Percentiles rank a stretch among this genome's conserved stretches.
phyloP scores from a whole-genome alignment of 2,797 vertebrate species.

The Sebastes ruberrimus region DNA sequence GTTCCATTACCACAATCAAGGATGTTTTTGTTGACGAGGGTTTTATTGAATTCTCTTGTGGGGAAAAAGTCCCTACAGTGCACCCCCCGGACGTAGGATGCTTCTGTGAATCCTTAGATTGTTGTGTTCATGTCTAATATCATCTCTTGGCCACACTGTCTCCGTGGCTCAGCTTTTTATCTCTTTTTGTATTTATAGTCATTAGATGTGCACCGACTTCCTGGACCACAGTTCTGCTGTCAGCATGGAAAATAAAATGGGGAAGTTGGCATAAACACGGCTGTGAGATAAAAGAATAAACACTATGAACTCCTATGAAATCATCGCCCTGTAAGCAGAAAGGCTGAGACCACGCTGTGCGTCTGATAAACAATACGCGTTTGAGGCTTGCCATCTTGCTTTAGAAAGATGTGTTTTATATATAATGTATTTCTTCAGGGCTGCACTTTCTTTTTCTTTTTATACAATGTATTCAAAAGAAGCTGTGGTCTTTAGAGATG shows the following conservation, averaged over 20 bases:
- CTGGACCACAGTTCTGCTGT: conserved; percentile 8
- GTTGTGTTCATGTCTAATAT: background rate
- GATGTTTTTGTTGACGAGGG: conserved; percentile 17
- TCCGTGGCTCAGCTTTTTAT: conserved; percentile 8
- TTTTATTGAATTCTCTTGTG: conserved; percentile 1
- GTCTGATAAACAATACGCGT: conserved; percentile 29
- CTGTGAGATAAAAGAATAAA: conserved; percentile 33
- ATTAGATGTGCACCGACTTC: background rate
- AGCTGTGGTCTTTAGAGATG: background rate
- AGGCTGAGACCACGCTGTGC: background rate
- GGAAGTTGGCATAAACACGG: conserved; percentile 10
- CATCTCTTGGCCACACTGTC: conserved; percentile 15
- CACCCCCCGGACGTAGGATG: background rate
- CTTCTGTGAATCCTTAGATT: conserved; percentile 5
- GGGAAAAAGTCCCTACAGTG: background rate
- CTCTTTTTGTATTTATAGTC: conserved; percentile 23
- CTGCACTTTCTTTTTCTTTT: background rate
- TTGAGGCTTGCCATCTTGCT: conserved; percentile 38
- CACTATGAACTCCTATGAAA: background rate
- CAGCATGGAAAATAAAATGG: conserved; percentile 13
- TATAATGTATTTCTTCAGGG: background rate
- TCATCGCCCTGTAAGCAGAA: conserved; percentile 23
- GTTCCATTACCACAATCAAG: conserved; percentile 9
- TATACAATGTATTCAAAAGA: background rate
- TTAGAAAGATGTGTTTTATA: background rate